Base-by-base conservation (phyloP, 1,140 invertebrate genomes). In the Odontomachus brunneus region DNA sequence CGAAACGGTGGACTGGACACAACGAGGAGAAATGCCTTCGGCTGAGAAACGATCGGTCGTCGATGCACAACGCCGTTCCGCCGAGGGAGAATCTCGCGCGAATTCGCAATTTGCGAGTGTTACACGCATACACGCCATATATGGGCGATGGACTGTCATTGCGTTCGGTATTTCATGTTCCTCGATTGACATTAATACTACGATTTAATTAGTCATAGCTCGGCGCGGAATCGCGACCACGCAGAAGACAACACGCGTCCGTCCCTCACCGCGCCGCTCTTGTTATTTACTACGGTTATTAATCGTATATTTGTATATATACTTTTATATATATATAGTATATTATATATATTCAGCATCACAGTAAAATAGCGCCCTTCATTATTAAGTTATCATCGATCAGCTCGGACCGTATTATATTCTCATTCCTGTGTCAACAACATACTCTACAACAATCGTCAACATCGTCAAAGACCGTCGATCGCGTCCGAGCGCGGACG, bases 341-440 rank as follows among this genome's bases (percentile, higher is more conserved):
- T 91, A 91, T 92, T 92, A 89, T 93, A 93, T 93, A 92, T 93
- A 92, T 92, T 93, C 92, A 94, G 92, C 93, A 94, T 94, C 93
- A 94, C 93, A 94, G 93, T 93, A 94, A 91, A 90, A 93, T 94
- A 94, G 93, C 92, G 92, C 92, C 91, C 84, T 92, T 93, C 92
- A 92, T 91, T 91, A 89, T 92, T 90, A 92, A 88, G 89, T 90
- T 89, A 92, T 93, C 91, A 87, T 91, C 90, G 89, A 89, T 91
- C 82, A 89, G 82, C 63, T 92, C 88, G 82, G 84, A 91, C 86
- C 84, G 72, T 88, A 2, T 33, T 90, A 87, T 90, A 88, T 89
- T 86, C 69, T 89, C 90, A 91, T 90, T 90, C 87, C 88, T 81
- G 72, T 92, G 72, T 92, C 84, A 92, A 94, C 91, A 93, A 92